A percentile compares a stretch with the other conserved stretches of the same genome.
These are phyloP conservation scores for Polylopha cassiicola DNA, from an alignment of 2,888 invertebrate genomes.

Conservation along the genomic window DNA sequence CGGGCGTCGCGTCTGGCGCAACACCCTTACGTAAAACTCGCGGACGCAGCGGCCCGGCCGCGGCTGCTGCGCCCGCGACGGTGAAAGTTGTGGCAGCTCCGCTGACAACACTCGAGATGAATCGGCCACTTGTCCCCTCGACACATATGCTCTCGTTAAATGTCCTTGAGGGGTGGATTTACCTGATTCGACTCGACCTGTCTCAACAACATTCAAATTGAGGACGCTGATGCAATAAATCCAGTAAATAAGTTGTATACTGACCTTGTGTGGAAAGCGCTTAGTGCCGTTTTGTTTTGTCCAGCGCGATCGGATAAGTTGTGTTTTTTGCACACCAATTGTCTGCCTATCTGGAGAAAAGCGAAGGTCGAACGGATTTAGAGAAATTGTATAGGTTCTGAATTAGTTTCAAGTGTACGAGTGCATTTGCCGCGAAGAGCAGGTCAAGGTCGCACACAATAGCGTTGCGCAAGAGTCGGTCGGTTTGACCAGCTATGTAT, in stretches of 20 bases:
- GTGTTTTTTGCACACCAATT: no score
- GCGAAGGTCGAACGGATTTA: no score
- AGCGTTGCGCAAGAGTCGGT: conserved; percentile 56
- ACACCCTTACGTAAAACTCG: conserved; percentile 71
- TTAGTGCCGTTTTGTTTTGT: no score
- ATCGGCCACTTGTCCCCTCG: conserved; percentile 26
- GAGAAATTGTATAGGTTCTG: conserved; percentile 12
- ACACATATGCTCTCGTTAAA: conserved; percentile 4
- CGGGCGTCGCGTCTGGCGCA: conserved; percentile 60
- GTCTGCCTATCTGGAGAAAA: no score
- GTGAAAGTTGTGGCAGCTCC: conserved; percentile 65
- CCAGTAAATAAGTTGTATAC: conserved; percentile 16
- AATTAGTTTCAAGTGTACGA: conserved; percentile 48
- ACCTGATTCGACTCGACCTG: conserved; percentile 10
- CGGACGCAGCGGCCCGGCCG: conserved; percentile 48
- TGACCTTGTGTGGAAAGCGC: conserved; percentile 18
- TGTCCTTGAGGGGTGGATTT: conserved; percentile 16
- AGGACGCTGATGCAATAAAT: conserved; percentile 18
- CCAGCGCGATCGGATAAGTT: no score
- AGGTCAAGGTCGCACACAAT: conserved; percentile 65
- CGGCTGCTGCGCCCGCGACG: conserved; percentile 31
- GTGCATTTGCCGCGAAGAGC: conserved; percentile 57
- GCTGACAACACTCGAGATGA: conserved; percentile 42
- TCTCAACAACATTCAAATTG: conserved; percentile 12
- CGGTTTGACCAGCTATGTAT: conserved; percentile 24